These are phyloP conservation scores for Taxidea taxus DNA, from an alignment of 2,113 vertebrate species.

Conservation along the genomic window DNA sequence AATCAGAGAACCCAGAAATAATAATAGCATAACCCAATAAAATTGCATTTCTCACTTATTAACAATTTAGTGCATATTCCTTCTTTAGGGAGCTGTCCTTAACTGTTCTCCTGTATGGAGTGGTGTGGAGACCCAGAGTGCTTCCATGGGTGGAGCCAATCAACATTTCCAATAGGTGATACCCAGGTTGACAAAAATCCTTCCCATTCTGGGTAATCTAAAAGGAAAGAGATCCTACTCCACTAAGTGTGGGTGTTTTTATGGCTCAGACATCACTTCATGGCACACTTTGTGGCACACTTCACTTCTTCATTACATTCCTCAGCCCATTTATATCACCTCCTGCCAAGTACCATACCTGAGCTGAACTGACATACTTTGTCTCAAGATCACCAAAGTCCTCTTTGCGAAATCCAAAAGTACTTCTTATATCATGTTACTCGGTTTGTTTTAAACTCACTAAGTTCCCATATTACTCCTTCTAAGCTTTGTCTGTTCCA, in stretches of 20 bases:
- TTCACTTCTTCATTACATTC: background rate
- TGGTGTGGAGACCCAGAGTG: background rate
- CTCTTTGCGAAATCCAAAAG: background rate
- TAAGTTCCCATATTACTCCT: background rate
- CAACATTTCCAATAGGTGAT: background rate
- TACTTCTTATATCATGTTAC: background rate
- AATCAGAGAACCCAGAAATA: background rate
- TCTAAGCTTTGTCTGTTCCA: background rate
- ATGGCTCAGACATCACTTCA: background rate
- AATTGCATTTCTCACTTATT: background rate
- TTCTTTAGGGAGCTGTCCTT: background rate
- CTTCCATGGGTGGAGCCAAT: background rate
- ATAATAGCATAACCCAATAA: background rate
- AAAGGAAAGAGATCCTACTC: background rate
- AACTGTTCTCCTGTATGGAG: background rate
- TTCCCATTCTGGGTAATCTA: background rate
- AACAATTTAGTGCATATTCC: background rate
- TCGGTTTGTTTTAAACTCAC: background rate
- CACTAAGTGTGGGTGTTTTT: background rate
- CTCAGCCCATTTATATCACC: background rate
- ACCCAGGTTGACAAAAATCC: background rate
- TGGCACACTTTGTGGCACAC: background rate
- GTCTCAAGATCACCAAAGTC: background rate
- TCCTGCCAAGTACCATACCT: background rate
- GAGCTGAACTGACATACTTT: background rate